Evolutionary conservation across 2,888 invertebrate genomes (phyloP).

Genomic region (Orchesellides sinensis): DNA sequence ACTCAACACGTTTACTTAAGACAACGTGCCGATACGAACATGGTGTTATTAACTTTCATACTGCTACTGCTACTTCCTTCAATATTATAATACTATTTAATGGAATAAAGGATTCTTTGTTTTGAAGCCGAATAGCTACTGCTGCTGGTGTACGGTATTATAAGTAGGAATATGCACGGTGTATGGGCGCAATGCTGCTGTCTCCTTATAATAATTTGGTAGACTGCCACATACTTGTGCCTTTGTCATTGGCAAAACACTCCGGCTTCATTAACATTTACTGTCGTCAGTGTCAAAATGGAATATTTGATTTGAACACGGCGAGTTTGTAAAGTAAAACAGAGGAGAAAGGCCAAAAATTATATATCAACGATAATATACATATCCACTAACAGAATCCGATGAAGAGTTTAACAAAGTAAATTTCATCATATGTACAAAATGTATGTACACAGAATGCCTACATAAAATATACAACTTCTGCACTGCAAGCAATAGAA

Average conservation of each 20-base stretch:
- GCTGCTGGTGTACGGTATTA: too few relatives aligned
- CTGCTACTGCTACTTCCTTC: neutral
- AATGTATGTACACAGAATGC: too few relatives aligned
- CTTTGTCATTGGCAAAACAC: constrained; percentile 2
- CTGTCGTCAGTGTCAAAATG: constrained; percentile 28
- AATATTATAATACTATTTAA: constrained; percentile 13
- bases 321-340: neutral
- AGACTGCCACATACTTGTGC: neutral
- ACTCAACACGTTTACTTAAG: neutral
- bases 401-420: too few relatives aligned
- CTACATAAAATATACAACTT: too few relatives aligned
- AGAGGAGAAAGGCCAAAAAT: neutral
- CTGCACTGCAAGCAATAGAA: too few relatives aligned
- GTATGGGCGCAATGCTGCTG: too few relatives aligned
- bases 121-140: neutral
- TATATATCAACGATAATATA: too few relatives aligned
- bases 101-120: constrained; percentile 20
- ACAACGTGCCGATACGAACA: constrained; percentile 1
- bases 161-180: too few relatives aligned
- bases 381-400: too few relatives aligned
- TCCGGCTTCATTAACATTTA: constrained; percentile 27
- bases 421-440: too few relatives aligned
- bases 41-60: neutral
- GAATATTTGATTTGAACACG: constrained; percentile 22
- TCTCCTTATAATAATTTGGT: too few relatives aligned